These are phyloP conservation scores for Caenorhabditis imperialis DNA, from an alignment of 2,888 invertebrate genomes.

Conservation along the genomic window DNA sequence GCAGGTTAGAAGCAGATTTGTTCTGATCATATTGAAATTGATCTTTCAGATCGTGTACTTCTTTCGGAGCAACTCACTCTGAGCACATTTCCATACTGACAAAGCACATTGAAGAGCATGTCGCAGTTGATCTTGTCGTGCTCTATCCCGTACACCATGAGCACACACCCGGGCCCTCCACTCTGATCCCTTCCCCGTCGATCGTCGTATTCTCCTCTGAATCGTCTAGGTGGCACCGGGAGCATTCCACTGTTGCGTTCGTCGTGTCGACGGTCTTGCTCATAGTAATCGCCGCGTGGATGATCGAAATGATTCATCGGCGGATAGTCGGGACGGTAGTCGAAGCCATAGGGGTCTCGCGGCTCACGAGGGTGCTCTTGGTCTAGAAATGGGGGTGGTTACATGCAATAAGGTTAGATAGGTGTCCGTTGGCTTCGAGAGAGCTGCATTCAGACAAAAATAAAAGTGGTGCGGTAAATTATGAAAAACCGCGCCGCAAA, in stretches of 20 bases:
- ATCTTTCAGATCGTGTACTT: too few relatives aligned
- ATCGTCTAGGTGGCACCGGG: constrained; percentile 3
- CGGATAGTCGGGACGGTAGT: constrained; percentile 21
- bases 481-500: too few relatives aligned
- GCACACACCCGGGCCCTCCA: constrained; percentile 49
- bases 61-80: constrained; percentile 85
- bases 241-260: too few relatives aligned
- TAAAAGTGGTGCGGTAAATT: too few relatives aligned
- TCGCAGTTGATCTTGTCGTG: constrained; percentile 94
- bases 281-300: constrained; percentile 28
- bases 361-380: too few relatives aligned
- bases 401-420: too few relatives aligned
- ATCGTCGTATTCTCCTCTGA: constrained; percentile 21
- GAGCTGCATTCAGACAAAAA: too few relatives aligned
- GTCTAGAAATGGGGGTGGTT: too few relatives aligned
- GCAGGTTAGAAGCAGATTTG: too few relatives aligned
- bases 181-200: not conserved
- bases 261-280: constrained; percentile 10
- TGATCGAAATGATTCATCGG: constrained; percentile 11
- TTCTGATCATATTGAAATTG: too few relatives aligned
- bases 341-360: too few relatives aligned
- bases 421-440: too few relatives aligned
- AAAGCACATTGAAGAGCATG: constrained; percentile 96
- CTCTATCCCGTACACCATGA: constrained; percentile 89
- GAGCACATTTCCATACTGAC: constrained; percentile 97